Evolutionary conservation across 1,140 invertebrate species (phyloP), one percentile per base, ranked within the genome.

Genomic region (Drosophila azteca): DNA sequence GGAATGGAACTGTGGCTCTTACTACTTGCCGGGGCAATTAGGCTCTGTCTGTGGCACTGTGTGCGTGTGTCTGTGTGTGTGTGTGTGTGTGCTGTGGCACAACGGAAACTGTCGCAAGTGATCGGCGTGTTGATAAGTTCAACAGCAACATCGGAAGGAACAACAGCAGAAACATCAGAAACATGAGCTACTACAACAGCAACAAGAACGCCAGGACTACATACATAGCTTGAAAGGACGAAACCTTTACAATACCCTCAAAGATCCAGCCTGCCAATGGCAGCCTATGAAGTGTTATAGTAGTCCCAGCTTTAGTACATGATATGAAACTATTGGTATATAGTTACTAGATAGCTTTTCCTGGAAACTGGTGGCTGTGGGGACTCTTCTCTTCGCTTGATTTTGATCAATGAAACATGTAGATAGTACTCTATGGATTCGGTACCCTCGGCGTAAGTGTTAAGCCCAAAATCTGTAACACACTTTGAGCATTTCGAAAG

Each of bases 61-160:
- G 29, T 61, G 45, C 55, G 49, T 29, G n/a, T 44, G 22, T 62
- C 55, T 74, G 63, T 73, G 39, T 55, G 13, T 44, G 22, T 62
- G 66, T 74, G 63, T 73, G 39, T 55, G 13, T 70, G 71, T 75
- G 75, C 81, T 71, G 81, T 67, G 67, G 52, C 67, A 69, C 26
- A 85, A 63, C 82, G 82, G 82, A 87, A 87, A 87, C 82, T 87
- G 82, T 88, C 82, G 78, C 82, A 87, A 79, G 83, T 88, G 82
- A 87, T 87, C 82, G 78, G 69, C 79, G 83, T 87, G 83, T 88
- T 88, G 82, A 87, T 87, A 87, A 87, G 78, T 82, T 76, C 78
- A 67, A 51, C 82, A 77, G 70, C 75, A 77, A 50, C 49, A 73
- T 35, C 48, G 35, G 11, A 39, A 13, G 3, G 11, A 55, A 20